phyloP scores from a whole-genome alignment of 2,888 invertebrate genomes.

The Epistrophe eligans region DNA sequence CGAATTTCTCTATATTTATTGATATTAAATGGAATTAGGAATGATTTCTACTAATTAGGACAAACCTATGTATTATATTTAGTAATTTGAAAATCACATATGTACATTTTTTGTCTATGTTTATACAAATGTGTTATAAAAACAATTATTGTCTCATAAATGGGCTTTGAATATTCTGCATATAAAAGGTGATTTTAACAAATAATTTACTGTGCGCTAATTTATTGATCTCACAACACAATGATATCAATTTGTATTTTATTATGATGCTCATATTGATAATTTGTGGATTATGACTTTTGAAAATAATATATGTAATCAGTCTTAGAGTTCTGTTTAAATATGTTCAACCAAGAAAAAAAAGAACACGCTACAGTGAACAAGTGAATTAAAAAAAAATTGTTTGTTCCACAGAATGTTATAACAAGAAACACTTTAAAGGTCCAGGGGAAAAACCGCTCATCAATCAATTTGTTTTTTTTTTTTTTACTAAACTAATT shows the following conservation, averaged over 20 bases:
- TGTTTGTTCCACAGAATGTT: too few species aligned
- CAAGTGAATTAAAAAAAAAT: too few species aligned
- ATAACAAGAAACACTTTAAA: too few species aligned
- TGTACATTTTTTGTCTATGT: not conserved
- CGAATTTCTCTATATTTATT: not conserved
- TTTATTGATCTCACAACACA: not conserved
- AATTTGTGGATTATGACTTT: too few species aligned
- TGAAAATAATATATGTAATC: too few species aligned
- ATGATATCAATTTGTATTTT: slow-evolving; percentile 35
- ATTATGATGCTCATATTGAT: not conserved
- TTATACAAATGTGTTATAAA: not conserved
- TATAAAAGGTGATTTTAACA: slow-evolving; percentile 3
- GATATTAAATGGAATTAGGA: not conserved
- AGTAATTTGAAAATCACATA: not conserved
- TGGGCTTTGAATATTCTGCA: not conserved
- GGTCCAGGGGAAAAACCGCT: too few species aligned
- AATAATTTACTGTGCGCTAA: slow-evolving; percentile 5
- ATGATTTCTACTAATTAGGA: not conserved
- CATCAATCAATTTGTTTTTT: too few species aligned
- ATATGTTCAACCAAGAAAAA: too few species aligned
- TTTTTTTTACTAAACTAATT: too few species aligned
- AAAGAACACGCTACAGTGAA: too few species aligned
- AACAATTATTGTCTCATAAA: not conserved
- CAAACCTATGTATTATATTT: not conserved
- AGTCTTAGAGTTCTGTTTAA: too few species aligned